A percentile compares a stretch with the other conserved stretches of the same genome.
Evolutionary conservation across 1,140 invertebrate genomes (phyloP).

Genomic region (Lepidurus couesii): DNA sequence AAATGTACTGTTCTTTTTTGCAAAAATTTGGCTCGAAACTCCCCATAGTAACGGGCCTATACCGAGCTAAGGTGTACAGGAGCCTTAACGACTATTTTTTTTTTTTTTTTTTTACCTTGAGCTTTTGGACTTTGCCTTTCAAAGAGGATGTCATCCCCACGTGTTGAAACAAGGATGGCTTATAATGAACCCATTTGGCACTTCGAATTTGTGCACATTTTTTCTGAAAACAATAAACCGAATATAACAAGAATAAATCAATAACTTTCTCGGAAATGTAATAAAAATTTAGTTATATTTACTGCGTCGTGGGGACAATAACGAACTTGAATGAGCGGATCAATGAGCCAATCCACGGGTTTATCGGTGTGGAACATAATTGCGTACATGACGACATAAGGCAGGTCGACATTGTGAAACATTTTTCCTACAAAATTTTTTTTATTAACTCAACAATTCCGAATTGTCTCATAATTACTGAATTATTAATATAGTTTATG

Average conservation of each 20-base stretch:
- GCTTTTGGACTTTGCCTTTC: conserved; percentile 92
- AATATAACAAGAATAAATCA: conserved; percentile 34
- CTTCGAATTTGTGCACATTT: conserved; percentile 75
- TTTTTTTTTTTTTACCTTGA: conserved; percentile 61
- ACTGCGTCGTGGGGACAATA: conserved; percentile 78
- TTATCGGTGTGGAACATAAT: conserved; percentile 93
- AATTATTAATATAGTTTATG: conserved; percentile 16
- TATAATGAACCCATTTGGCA: conserved; percentile 77
- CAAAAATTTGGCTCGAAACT: too few species aligned
- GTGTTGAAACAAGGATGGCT: conserved; percentile 92
- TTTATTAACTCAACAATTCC: conserved; percentile 28
- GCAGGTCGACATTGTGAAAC: conserved; percentile 82
- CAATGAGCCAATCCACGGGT: conserved; percentile 93
- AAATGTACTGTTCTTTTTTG: too few species aligned
- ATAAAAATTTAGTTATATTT: conserved; percentile 44
- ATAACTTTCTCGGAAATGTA: background rate
- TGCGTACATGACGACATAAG: conserved; percentile 85
- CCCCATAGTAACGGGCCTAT: too few species aligned
- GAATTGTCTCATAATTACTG: background rate
- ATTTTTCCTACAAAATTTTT: conserved; percentile 66
- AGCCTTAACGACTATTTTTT: background rate
- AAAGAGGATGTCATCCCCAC: conserved; percentile 92
- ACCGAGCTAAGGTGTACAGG: too few species aligned
- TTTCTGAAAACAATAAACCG: conserved; percentile 57
- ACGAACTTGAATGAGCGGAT: conserved; percentile 83